These are phyloP conservation scores for Hermetia illucens DNA, from an alignment of 1,140 invertebrate species.

Conservation along the genomic window DNA sequence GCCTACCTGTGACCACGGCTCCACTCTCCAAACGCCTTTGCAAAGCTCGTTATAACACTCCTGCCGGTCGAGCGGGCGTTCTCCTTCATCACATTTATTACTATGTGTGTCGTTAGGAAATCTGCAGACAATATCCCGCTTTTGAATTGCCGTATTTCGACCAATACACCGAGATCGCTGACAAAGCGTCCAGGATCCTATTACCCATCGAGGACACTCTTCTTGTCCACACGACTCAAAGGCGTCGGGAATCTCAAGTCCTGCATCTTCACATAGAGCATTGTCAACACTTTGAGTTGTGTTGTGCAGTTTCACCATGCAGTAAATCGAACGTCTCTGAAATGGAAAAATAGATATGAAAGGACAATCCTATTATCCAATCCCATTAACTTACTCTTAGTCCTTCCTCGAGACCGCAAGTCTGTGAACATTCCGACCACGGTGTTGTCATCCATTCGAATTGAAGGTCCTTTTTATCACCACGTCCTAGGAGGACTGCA, in stretches of 20 bases:
- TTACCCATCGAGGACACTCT: conserved; percentile 57
- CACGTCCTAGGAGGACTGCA: conserved; percentile 24
- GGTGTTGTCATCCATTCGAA: conserved; percentile 69
- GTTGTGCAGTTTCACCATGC: conserved; percentile 32
- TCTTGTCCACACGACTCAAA: conserved; percentile 52
- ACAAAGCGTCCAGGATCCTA: conserved; percentile 55
- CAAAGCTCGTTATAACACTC: conserved; percentile 69
- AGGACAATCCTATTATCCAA: background rate
- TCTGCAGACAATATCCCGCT: conserved; percentile 55
- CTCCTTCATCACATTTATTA: conserved; percentile 46
- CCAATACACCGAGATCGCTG: conserved; percentile 56
- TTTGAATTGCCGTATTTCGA: conserved; percentile 65
- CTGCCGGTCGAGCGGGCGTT: conserved; percentile 51
- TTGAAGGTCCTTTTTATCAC: conserved; percentile 37
- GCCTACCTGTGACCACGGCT: conserved; percentile 75
- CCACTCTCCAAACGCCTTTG: conserved; percentile 68
- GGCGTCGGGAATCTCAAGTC: conserved; percentile 44
- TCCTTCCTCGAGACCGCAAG: conserved; percentile 63
- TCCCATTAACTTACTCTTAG: conserved; percentile 17
- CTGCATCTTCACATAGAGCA: conserved; percentile 54
- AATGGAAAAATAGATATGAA: conserved; percentile 1
- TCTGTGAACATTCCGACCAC: conserved; percentile 76
- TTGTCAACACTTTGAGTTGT: conserved; percentile 43
- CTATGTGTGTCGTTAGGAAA: conserved; percentile 45
- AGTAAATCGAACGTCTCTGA: conserved; percentile 8